Evolutionary conservation across 2,888 invertebrate genomes (phyloP).

Genomic region (Nemotelus nigrinus): DNA sequence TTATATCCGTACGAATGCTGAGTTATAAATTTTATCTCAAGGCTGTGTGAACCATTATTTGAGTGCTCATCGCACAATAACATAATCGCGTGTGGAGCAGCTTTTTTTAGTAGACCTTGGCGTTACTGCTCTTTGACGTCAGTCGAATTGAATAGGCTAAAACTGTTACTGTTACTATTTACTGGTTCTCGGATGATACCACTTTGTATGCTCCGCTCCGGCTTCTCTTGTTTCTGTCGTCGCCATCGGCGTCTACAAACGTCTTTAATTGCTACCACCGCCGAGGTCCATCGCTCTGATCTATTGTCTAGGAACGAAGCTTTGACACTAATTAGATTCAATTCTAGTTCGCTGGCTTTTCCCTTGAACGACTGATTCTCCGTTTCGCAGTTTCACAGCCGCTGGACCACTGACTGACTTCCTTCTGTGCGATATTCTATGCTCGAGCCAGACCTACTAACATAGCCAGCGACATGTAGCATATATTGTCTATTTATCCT

Average conservation of each 20-base stretch:
- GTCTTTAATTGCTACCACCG: too few relatives aligned
- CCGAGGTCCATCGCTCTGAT: too few relatives aligned
- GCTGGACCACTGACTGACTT: too few relatives aligned
- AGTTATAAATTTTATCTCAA: constrained; percentile 44
- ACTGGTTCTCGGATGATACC: too few relatives aligned
- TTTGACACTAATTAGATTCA: constrained; percentile 28
- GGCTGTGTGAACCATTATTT: constrained; percentile 43
- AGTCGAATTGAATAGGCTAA: constrained; percentile 7
- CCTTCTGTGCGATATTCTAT: too few relatives aligned
- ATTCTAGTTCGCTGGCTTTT: not conserved
- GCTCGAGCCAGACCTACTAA: too few relatives aligned
- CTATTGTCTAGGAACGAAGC: not conserved
- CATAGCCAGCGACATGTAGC: too few relatives aligned
- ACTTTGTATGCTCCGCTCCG: too few relatives aligned
- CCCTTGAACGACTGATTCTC: too few relatives aligned
- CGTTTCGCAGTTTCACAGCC: too few relatives aligned
- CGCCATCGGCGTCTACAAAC: too few relatives aligned
- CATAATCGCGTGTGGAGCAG: constrained; percentile 39
- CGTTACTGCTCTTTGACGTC: constrained; percentile 43
- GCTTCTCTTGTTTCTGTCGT: too few relatives aligned
- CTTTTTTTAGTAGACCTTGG: constrained; percentile 38
- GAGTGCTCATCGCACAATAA: constrained; percentile 39
- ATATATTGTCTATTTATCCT: constrained; percentile 15
- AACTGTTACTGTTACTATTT: not conserved
- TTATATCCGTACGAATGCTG: constrained; percentile 37